Percentiles rank a stretch among this genome's conserved stretches.
phyloP scores from a whole-genome alignment of 1,140 invertebrate genomes.

The Achroia grisella region DNA sequence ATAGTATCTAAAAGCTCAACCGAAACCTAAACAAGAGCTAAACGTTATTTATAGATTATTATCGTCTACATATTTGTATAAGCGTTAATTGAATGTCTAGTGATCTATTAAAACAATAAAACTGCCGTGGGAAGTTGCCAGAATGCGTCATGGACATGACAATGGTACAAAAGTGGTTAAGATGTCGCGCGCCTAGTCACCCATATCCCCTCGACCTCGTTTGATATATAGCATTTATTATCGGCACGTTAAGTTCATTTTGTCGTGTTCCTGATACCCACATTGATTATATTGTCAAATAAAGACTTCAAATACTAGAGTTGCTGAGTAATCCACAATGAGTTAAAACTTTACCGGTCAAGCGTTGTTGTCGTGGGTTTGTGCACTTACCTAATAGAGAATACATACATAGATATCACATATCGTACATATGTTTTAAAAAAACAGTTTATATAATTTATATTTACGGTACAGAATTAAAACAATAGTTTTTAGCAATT shows the following conservation, averaged over 20 bases:
- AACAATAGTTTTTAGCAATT: too few relatives aligned
- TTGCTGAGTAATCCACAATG: slow-evolving; percentile 10
- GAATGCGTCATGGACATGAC: slow-evolving; percentile 4
- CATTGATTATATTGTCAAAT: slow-evolving; percentile 40
- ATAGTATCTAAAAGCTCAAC: too few relatives aligned
- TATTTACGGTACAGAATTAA: too few relatives aligned
- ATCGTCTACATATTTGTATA: too few relatives aligned
- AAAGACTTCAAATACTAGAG: slow-evolving; percentile 7
- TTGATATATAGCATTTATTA: slow-evolving; percentile 23
- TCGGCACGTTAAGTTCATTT: slow-evolving; percentile 21
- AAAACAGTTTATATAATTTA: too few relatives aligned
- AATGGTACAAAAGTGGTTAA: slow-evolving; percentile 19
- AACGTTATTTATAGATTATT: too few relatives aligned
- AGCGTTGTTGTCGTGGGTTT: background rate
- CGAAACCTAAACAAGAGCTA: too few relatives aligned
- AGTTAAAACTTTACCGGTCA: slow-evolving; percentile 1
- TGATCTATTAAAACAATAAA: too few relatives aligned
- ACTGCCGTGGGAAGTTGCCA: slow-evolving; percentile 10
- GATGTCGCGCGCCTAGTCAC: slow-evolving; percentile 14
- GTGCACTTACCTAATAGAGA: too few relatives aligned
- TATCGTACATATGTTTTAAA: too few relatives aligned
- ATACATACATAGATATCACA: too few relatives aligned
- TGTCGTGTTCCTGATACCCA: slow-evolving; percentile 40
- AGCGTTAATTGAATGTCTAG: too few relatives aligned
- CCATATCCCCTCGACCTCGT: slow-evolving; percentile 17